A percentile compares a stretch with the other conserved stretches of the same genome.
These are phyloP conservation scores for Monomorium pharaonis DNA, from an alignment of 1,140 invertebrate genomes.

Conservation along the genomic window DNA sequence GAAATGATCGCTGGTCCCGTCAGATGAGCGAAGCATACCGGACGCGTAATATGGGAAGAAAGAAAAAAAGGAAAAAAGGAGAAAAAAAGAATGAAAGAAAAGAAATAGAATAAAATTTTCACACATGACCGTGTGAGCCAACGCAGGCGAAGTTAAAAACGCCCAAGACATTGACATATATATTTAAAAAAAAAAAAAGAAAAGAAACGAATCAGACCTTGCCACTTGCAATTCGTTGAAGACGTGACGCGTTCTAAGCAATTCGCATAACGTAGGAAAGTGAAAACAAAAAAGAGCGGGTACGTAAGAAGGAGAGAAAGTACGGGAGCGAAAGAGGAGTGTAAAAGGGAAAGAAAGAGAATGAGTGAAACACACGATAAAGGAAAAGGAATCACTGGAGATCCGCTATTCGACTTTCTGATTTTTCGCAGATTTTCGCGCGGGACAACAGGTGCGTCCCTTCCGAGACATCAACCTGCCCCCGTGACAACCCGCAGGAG, in stretches of 20 bases:
- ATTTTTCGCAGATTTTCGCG: conserved; percentile 79
- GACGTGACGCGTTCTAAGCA: conserved; percentile 69
- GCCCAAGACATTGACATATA: conserved; percentile 30
- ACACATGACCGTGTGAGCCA: conserved; percentile 44
- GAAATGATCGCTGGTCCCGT: conserved; percentile 74
- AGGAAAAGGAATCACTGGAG: conserved; percentile 73
- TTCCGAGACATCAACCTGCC: conserved; percentile 71
- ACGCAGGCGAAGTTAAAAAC: conserved; percentile 2
- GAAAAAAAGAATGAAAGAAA: neutral
- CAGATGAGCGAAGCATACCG: conserved; percentile 68
- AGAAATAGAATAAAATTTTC: neutral
- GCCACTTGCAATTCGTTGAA: conserved; percentile 72
- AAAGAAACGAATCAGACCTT: conserved; percentile 60
- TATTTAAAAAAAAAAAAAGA: no score
- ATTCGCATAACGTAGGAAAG: conserved; percentile 67
- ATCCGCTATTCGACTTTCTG: conserved; percentile 76
- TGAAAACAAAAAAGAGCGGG: conserved; percentile 36
- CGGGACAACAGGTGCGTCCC: conserved; percentile 73
- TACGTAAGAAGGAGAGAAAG: conserved; percentile 40
- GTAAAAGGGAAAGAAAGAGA: conserved; percentile 76
- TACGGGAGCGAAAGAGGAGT: conserved; percentile 59
- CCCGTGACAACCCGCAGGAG: conserved; percentile 68
- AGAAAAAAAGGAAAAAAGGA: conserved; percentile 21
- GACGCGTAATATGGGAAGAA: conserved; percentile 37
- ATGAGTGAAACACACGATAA: conserved; percentile 72